Evolutionary conservation across 2,113 vertebrate genomes (phyloP).

Genomic region (Pithys albifrons): DNA sequence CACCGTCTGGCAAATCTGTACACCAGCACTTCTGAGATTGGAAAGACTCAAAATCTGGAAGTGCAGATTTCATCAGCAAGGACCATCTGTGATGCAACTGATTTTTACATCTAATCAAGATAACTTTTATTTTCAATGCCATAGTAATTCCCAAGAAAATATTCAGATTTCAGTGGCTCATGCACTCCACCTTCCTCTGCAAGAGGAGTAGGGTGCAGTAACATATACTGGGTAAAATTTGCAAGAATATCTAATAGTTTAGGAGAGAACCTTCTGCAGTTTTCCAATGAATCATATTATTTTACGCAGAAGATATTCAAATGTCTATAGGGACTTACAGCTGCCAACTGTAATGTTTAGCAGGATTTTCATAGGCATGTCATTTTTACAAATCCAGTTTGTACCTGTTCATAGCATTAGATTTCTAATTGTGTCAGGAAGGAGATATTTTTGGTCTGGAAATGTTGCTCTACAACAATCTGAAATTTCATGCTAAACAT

Average conservation of each 20-base stretch:
- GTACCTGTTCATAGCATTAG: slow-evolving; percentile 19
- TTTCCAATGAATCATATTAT: background rate
- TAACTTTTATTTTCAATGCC: background rate
- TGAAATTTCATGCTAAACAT: slow-evolving; percentile 32
- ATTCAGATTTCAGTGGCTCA: background rate
- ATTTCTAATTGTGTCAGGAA: slow-evolving; percentile 13
- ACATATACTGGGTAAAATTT: background rate
- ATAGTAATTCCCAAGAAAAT: background rate
- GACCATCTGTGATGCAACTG: background rate
- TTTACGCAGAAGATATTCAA: background rate
- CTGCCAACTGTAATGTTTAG: background rate
- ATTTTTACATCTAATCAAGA: background rate
- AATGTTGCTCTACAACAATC: background rate
- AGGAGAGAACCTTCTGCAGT: background rate
- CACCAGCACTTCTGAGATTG: background rate
- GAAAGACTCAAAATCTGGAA: background rate
- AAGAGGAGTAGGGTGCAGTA: background rate
- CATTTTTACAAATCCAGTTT: slow-evolving; percentile 14
- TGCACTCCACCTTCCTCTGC: background rate
- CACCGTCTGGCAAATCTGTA: background rate
- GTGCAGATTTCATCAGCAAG: background rate
- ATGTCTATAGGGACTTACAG: background rate
- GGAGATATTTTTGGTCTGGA: slow-evolving; percentile 6
- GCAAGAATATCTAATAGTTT: background rate
- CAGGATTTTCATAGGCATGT: slow-evolving; percentile 23